A percentile compares a stretch with the other conserved stretches of the same genome.
phyloP scores from a whole-genome alignment of 2,888 invertebrate genomes.

The Notodonta dromedarius region DNA sequence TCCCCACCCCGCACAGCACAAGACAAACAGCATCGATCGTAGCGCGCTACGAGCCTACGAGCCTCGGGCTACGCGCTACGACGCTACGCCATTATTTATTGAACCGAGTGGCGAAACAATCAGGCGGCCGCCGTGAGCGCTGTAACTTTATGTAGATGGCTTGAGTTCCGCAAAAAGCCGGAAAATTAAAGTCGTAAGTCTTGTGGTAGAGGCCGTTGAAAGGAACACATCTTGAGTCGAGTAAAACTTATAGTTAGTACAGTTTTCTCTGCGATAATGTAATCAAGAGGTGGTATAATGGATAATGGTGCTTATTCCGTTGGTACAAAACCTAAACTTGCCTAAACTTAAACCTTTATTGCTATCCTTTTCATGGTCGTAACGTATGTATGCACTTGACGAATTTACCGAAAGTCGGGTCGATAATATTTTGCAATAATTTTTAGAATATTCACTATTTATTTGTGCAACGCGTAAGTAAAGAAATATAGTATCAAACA shows the following conservation, averaged over 20 bases:
- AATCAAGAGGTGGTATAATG: no score
- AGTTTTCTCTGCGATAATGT: no score
- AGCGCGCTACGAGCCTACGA: conserved; percentile 29
- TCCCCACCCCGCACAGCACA: not conserved
- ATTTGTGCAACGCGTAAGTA: no score
- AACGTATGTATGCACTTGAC: no score
- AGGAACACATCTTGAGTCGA: not conserved
- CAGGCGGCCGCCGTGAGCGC: conserved; percentile 12
- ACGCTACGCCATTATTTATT: conserved; percentile 46
- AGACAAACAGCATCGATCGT: not conserved
- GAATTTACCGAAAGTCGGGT: no score
- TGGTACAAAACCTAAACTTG: no score
- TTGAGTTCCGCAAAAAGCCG: not conserved
- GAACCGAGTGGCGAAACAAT: conserved; percentile 29
- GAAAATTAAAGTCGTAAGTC: conserved; percentile 2
- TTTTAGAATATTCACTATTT: no score
- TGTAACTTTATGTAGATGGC: conserved; percentile 8
- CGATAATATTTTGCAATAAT: no score
- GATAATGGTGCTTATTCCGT: no score
- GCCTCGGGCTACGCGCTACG: conserved; percentile 32
- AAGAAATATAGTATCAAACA: no score
- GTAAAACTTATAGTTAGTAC: not conserved
- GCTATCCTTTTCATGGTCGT: no score
- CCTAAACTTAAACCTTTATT: no score
- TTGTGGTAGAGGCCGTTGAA: not conserved